These are phyloP conservation scores for Ferrisia virgata DNA, from an alignment of 2,888 invertebrate genomes.

Conservation along the genomic window DNA sequence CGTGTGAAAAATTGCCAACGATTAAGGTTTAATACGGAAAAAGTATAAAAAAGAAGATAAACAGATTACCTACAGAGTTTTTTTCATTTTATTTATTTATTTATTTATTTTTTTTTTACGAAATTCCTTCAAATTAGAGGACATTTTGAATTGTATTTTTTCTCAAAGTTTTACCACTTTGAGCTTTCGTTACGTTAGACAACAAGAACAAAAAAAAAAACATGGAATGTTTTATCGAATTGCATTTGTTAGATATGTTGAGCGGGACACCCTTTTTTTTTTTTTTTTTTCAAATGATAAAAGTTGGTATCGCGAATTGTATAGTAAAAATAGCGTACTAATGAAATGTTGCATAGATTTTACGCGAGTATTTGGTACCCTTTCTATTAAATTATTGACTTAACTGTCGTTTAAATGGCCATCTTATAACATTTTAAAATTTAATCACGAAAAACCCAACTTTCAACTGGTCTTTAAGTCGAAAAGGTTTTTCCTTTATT, in stretches of 20 bases:
- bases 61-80: slow-evolving; percentile 20
- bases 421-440: slow-evolving; percentile 22
- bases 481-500: neutral
- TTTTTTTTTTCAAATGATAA: neutral
- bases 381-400: neutral
- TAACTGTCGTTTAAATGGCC: neutral
- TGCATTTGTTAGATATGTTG: neutral
- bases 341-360: slow-evolving; percentile 2
- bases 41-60: neutral
- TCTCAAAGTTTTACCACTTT: slow-evolving; percentile 1
- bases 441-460: neutral
- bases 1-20: slow-evolving; percentile 23
- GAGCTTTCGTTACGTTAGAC: neutral
- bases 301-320: neutral
- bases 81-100: too few species aligned
- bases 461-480: neutral
- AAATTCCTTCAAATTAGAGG: slow-evolving; percentile 3
- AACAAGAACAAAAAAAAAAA: neutral
- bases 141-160: neutral
- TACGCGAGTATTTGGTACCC: too few species aligned
- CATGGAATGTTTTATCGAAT: neutral
- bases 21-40: slow-evolving; percentile 21
- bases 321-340: neutral
- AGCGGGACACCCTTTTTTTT: too few species aligned
- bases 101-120: neutral